Evolutionary conservation across 2,797 vertebrate species (phyloP).

Genomic region (Cirrhinus molitorella): DNA sequence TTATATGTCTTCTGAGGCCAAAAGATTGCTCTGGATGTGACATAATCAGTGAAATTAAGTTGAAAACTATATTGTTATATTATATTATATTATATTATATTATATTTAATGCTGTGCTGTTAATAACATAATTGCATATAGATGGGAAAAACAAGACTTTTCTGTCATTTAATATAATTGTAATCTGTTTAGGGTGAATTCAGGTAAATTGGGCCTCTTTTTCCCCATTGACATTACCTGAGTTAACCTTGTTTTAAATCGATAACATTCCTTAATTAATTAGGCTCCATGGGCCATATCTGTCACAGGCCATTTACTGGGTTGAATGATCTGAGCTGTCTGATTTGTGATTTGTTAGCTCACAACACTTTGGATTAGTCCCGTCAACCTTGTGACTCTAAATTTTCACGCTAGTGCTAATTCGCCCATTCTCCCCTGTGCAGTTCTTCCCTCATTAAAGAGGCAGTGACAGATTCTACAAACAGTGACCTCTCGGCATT

Average conservation of each 20-base stretch:
- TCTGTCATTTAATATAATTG: neutral
- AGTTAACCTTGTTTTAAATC: neutral
- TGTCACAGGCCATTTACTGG: neutral
- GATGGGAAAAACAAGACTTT: neutral
- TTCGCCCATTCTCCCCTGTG: neutral
- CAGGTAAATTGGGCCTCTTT: neutral
- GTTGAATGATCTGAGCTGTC: neutral
- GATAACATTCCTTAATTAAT: neutral
- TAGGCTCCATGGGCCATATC: neutral
- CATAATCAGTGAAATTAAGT: too few relatives aligned
- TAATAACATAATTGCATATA: too few relatives aligned
- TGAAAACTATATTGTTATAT: too few relatives aligned
- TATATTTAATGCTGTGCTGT: neutral
- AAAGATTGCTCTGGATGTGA: neutral
- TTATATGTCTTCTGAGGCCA: neutral
- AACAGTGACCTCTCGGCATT: conserved; percentile 29
- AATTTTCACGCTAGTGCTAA: conserved; percentile 21
- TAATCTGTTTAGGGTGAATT: neutral
- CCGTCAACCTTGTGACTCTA: neutral
- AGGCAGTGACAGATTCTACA: conserved; percentile 47
- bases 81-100: too few relatives aligned
- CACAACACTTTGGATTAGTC: neutral
- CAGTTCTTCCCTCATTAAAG: conserved; percentile 47
- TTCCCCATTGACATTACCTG: neutral
- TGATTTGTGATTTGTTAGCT: neutral